Evolutionary conservation across 2,797 vertebrate species (phyloP).

Genomic region (Danio choprae): DNA sequence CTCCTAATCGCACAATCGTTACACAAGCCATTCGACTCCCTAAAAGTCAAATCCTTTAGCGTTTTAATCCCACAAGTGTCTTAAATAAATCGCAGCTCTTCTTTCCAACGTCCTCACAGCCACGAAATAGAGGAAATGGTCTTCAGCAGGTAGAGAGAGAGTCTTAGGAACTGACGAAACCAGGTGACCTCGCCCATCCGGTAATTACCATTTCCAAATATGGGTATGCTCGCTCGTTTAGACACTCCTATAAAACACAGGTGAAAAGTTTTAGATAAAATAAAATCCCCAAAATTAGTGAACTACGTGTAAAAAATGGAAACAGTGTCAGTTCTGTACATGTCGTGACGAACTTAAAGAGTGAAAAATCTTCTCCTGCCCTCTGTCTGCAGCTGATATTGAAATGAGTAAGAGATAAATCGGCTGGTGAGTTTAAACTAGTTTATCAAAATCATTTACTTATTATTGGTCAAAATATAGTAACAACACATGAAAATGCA

Average conservation of each 20-base stretch:
- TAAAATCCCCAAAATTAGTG: not conserved
- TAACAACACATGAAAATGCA: not conserved
- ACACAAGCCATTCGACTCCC: slow-evolving; percentile 34
- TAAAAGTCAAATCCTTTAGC: not conserved
- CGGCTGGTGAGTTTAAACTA: not conserved
- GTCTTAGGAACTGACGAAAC: slow-evolving; percentile 43
- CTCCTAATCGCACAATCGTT: slow-evolving; percentile 7
- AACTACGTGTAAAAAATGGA: not conserved
- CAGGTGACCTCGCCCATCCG: slow-evolving; percentile 64
- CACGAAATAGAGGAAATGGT: slow-evolving; percentile 42
- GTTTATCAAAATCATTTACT: not conserved
- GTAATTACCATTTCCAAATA: slow-evolving; percentile 47
- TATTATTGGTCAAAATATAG: not conserved
- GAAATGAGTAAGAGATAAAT: not conserved
- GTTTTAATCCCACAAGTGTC: not conserved
- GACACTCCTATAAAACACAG: slow-evolving; percentile 37
- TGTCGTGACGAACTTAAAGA: not conserved
- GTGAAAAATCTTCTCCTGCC: not conserved
- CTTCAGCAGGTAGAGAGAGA: slow-evolving; percentile 52
- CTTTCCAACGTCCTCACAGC: not conserved
- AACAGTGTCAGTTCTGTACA: not conserved
- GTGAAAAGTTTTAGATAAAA: slow-evolving; percentile 5
- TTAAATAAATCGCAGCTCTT: not conserved
- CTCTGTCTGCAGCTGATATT: not conserved
- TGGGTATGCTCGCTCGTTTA: slow-evolving; percentile 13